These are phyloP conservation scores for Gobiocypris rarus DNA, from an alignment of 2,113 vertebrate genomes.

Conservation along the genomic window DNA sequence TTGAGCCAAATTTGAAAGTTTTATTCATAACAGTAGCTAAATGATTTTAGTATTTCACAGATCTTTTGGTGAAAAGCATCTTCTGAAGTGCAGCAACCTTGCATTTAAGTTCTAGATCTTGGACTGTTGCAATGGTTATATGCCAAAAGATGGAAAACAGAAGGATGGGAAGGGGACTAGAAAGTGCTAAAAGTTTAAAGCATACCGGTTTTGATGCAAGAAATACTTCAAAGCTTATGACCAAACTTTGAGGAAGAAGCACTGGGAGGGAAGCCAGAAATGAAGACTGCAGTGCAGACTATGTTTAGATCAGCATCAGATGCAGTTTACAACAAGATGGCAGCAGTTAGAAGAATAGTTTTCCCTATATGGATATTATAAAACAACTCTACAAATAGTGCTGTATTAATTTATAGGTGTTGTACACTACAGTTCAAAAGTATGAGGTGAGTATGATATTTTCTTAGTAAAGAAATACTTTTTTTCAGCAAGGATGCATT, in stretches of 20 bases:
- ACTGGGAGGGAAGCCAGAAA: not conserved
- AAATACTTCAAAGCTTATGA: not conserved
- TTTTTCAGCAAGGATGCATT: no score
- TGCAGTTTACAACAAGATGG: no score
- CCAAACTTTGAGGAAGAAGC: not conserved
- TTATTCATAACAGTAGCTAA: not conserved
- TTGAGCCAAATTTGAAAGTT: slow-evolving; percentile 19
- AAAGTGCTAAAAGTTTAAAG: slow-evolving; percentile 8
- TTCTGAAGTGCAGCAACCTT: not conserved
- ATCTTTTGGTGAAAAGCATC: not conserved
- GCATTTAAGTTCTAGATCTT: not conserved
- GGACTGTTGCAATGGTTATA: not conserved
- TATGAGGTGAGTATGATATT: no score
- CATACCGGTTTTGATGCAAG: not conserved
- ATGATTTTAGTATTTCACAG: no score
- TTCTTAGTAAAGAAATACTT: no score
- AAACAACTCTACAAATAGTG: no score
- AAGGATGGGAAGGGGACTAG: not conserved
- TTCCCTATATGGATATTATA: no score
- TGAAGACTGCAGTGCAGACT: not conserved
- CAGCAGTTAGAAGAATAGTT: no score
- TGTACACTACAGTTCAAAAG: no score
- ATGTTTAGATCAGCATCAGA: no score
- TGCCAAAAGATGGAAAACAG: not conserved
- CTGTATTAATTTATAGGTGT: no score